A percentile compares a stretch with the other conserved stretches of the same genome.
These are phyloP conservation scores for Keiferia lycopersicella DNA, from an alignment of 2,888 invertebrate genomes.

Conservation along the genomic window DNA sequence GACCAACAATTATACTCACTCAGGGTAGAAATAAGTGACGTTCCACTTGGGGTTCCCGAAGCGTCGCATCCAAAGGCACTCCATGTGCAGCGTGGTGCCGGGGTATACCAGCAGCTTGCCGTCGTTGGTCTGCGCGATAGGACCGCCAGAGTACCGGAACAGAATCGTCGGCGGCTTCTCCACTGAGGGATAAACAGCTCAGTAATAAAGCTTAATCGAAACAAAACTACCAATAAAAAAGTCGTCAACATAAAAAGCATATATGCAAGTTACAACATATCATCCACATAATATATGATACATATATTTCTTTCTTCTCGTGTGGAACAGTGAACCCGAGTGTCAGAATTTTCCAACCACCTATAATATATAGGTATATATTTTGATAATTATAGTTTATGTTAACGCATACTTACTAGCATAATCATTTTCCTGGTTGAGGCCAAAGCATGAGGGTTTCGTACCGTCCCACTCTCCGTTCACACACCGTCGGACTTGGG, in stretches of 20 bases:
- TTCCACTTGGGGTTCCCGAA: slow-evolving; percentile 94
- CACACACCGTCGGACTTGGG: slow-evolving; percentile 85
- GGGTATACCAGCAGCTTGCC: slow-evolving; percentile 93
- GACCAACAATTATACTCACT: slow-evolving; percentile 73
- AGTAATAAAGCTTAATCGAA: slow-evolving; percentile 29
- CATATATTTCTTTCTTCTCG: neutral
- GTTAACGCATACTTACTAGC: slow-evolving; percentile 82
- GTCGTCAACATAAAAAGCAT: neutral
- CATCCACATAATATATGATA: neutral
- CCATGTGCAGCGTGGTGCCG: slow-evolving; percentile 92
- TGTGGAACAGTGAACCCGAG: no score
- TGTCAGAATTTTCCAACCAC: no score
- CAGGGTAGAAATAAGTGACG: slow-evolving; percentile 83
- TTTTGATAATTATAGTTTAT: neutral
- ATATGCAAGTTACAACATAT: neutral
- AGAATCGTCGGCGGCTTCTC: slow-evolving; percentile 92
- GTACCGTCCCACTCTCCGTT: slow-evolving; percentile 91
- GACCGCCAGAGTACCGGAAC: slow-evolving; percentile 90
- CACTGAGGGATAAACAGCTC: slow-evolving; percentile 72
- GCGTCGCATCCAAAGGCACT: slow-evolving; percentile 92
- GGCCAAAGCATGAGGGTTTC: slow-evolving; percentile 88
- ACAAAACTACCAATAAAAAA: neutral
- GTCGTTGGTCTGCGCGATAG: slow-evolving; percentile 93
- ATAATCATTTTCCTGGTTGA: slow-evolving; percentile 93
- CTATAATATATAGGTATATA: neutral